Conservation (phyloP, 2,888 invertebrate genomes). For the Nematopogon swammerdamellus region DNA sequence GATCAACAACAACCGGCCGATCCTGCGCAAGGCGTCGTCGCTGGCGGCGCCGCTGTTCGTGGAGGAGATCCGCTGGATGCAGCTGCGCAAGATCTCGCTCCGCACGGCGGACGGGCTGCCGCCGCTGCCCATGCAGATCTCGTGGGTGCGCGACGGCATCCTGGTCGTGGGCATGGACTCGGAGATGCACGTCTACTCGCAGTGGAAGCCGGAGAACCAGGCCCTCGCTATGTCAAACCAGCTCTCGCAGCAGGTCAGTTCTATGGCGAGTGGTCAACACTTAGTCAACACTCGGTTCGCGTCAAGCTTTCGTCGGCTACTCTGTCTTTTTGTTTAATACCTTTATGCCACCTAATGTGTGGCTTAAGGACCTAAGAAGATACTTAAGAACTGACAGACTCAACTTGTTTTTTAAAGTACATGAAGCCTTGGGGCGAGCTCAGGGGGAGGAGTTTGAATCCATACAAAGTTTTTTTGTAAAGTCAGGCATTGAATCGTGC, state of each 20-base stretch:
- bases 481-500: no score
- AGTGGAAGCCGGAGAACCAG: slow-evolving; percentile 81
- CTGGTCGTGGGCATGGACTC: slow-evolving; percentile 99
- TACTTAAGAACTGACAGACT: no score
- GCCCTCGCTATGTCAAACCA: slow-evolving; percentile 3
- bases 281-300: no score
- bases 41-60: slow-evolving; percentile 85
- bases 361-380: no score
- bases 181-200: slow-evolving; percentile 99
- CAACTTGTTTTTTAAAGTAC: no score
- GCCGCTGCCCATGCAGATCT: slow-evolving; percentile 96
- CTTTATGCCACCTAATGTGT: no score
- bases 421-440: no score
- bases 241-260: slow-evolving; percentile 10
- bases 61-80: slow-evolving; percentile 97
- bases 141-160: slow-evolving; percentile 98
- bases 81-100: slow-evolving; percentile 83
- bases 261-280: no score
- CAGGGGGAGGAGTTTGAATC: no score
- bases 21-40: slow-evolving; percentile 87
- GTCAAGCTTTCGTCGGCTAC: no score
- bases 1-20: slow-evolving; percentile 76
- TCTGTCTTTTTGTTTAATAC: no score
- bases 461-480: no score
- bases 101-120: slow-evolving; percentile 94